A percentile compares a stretch with the other conserved stretches of the same genome.
Conservation (phyloP, 2,797 vertebrate species). For the Acrossocheilus fasciatus region DNA sequence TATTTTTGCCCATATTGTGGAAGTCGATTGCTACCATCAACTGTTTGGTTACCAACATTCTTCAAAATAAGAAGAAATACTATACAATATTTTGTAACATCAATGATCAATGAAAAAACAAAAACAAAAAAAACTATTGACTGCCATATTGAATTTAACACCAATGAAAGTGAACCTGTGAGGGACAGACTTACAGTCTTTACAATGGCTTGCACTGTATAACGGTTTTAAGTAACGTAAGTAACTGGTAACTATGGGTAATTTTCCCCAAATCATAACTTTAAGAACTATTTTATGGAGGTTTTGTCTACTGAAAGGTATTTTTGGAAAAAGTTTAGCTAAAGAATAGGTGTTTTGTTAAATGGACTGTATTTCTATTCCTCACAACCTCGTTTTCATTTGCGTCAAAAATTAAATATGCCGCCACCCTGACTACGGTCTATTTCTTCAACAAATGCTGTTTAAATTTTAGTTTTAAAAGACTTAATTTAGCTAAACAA, state of each 20-base stretch:
- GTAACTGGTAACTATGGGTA: not conserved
- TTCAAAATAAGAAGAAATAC: not conserved
- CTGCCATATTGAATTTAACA: too few relatives aligned
- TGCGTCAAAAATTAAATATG: not conserved
- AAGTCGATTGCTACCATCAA: too few relatives aligned
- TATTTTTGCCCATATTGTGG: too few relatives aligned
- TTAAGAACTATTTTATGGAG: not conserved
- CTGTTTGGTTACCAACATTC: not conserved
- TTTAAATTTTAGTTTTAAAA: not conserved
- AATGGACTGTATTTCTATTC: not conserved
- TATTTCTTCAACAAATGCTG: not conserved
- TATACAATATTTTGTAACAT: not conserved
- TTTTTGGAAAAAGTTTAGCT: not conserved
- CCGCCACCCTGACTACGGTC: not conserved
- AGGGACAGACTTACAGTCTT: not conserved
- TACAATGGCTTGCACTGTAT: not conserved
- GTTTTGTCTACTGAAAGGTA: not conserved
- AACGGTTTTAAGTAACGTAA: not conserved
- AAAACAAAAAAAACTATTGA: not conserved
- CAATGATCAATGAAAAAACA: not conserved
- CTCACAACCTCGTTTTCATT: not conserved
- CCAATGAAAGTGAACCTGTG: not conserved
- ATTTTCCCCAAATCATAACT: not conserved
- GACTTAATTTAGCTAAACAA: not conserved
- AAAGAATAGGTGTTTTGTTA: not conserved